A percentile compares a stretch with the other conserved stretches of the same genome.
Evolutionary conservation across 2,888 invertebrate genomes (phyloP).

Genomic region (Noctua pronuba): DNA sequence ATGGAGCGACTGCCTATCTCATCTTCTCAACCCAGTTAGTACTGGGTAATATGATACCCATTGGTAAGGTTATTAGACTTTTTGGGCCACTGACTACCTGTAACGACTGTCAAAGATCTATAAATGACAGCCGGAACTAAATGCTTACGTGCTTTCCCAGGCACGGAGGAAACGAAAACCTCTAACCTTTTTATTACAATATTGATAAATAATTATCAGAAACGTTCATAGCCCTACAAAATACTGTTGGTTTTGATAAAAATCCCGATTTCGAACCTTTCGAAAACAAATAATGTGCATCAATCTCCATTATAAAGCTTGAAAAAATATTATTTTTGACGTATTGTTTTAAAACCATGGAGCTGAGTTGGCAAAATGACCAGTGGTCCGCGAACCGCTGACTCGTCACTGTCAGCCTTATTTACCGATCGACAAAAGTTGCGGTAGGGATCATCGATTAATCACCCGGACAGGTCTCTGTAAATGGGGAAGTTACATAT

Average conservation of each 20-base stretch:
- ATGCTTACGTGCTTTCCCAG: no score
- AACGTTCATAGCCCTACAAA: neutral
- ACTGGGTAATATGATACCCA: no score
- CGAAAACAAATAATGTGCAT: neutral
- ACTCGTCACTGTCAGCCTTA: conserved; percentile 45
- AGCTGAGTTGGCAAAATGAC: conserved; percentile 17
- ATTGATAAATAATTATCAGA: neutral
- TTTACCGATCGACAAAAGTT: conserved; percentile 56
- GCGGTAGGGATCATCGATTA: conserved; percentile 49
- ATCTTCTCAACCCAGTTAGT: no score
- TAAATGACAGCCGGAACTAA: no score
- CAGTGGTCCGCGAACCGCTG: conserved; percentile 20
- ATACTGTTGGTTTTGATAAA: neutral
- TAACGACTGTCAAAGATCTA: no score
- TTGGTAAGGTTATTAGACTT: no score
- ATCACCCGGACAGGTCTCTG: conserved; percentile 41
- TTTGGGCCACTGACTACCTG: no score
- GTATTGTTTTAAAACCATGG: neutral
- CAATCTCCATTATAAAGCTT: conserved; percentile 1
- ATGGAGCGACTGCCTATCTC: no score
- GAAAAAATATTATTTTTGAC: neutral
- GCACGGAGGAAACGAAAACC: no score
- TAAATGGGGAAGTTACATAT: conserved; percentile 48
- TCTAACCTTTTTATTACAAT: no score
- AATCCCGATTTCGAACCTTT: neutral